A percentile compares a stretch with the other conserved stretches of the same genome.
Conservation (phyloP, 2,797 vertebrate species). For the Sebastes goodei region DNA sequence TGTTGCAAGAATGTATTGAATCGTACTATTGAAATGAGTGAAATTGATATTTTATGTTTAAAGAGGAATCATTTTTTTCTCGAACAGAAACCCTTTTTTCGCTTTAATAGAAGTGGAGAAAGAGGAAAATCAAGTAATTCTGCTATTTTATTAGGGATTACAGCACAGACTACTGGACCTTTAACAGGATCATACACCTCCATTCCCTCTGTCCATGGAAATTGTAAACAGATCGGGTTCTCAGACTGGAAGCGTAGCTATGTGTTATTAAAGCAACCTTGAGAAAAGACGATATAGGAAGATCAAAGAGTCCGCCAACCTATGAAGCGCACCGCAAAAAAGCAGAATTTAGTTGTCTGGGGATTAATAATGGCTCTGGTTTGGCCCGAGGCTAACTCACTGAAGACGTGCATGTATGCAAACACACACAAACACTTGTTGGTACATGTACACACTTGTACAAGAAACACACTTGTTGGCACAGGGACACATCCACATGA, state of each 20-base stretch:
- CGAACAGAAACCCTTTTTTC: background rate
- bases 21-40: background rate
- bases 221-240: background rate
- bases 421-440: slow-evolving; percentile 8
- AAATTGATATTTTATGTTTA: slow-evolving; percentile 19
- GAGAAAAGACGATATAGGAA: slow-evolving; percentile 32
- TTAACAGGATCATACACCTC: background rate
- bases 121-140: background rate
- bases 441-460: background rate
- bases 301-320: slow-evolving; percentile 48
- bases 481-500: background rate
- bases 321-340: slow-evolving; percentile 13
- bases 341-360: slow-evolving; percentile 34
- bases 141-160: background rate
- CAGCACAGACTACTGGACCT: background rate
- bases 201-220: background rate
- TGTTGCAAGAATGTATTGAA: slow-evolving; percentile 1
- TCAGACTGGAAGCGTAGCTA: background rate
- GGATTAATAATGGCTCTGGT: slow-evolving; percentile 40
- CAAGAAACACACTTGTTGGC: background rate
- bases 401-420: slow-evolving; percentile 26
- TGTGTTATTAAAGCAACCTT: slow-evolving; percentile 52
- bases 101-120: background rate
- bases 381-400: slow-evolving; percentile 14
- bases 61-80: background rate